phyloP scores from a whole-genome alignment of 1,140 invertebrate species.

The Heliothis subflexa region DNA sequence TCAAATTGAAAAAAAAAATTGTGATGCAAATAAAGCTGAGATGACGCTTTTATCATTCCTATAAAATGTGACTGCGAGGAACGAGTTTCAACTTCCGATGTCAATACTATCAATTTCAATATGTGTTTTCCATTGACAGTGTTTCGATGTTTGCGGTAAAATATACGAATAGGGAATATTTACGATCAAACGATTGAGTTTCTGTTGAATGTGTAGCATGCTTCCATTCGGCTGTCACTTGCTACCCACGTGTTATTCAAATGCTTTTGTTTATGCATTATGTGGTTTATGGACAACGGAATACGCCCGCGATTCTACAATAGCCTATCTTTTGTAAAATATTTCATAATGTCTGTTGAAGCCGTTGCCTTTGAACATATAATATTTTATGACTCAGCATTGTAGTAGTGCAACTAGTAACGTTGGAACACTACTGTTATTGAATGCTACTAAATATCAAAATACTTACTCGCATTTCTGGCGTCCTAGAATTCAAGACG shows the following conservation, averaged over 20 bases:
- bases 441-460: constrained; percentile 11
- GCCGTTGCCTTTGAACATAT: constrained; percentile 29
- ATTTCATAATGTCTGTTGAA: constrained; percentile 43
- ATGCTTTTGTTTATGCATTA: constrained; percentile 69
- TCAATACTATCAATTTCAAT: constrained; percentile 45
- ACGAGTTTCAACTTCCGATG: constrained; percentile 34
- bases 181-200: constrained; percentile 59
- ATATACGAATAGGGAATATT: constrained; percentile 61
- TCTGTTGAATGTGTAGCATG: constrained; percentile 63
- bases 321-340: constrained; percentile 37
- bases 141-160: constrained; percentile 52
- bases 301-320: constrained; percentile 56
- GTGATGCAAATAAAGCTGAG: constrained; percentile 7
- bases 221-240: constrained; percentile 58
- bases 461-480: neutral
- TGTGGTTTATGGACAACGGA: constrained; percentile 64
- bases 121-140: constrained; percentile 47
- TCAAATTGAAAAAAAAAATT: neutral
- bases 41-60: constrained; percentile 8
- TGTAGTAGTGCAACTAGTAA: constrained; percentile 27
- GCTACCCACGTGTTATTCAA: constrained; percentile 73
- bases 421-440: constrained; percentile 3
- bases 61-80: constrained; percentile 10
- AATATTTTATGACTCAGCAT: constrained; percentile 37
- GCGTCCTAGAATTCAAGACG: neutral